These are phyloP conservation scores for Agriopis leucophaearia DNA, from an alignment of 2,888 invertebrate species.

Conservation along the genomic window DNA sequence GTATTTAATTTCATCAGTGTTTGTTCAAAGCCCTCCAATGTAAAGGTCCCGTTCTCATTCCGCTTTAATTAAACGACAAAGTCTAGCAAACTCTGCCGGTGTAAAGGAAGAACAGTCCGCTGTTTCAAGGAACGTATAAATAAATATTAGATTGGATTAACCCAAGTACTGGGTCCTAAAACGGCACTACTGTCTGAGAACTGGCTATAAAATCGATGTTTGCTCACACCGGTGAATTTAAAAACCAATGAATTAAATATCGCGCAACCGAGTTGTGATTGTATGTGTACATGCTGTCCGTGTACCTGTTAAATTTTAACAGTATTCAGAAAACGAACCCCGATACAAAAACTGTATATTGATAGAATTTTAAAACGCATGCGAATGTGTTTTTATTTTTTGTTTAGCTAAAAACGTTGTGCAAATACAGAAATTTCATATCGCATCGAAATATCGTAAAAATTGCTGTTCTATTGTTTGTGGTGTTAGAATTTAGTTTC, in stretches of 20 bases:
- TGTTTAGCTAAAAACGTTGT: slow-evolving; percentile 17
- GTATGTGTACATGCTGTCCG: slow-evolving; percentile 28
- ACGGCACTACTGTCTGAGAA: slow-evolving; percentile 49
- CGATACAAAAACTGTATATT: slow-evolving; percentile 36
- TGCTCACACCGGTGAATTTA: slow-evolving; percentile 45
- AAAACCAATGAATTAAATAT: slow-evolving; percentile 57
- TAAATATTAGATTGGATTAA: slow-evolving; percentile 59
- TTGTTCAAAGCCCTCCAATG: slow-evolving; percentile 23
- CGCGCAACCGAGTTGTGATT: slow-evolving; percentile 41
- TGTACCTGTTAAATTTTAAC: slow-evolving; percentile 30
- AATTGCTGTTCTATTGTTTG: not conserved
- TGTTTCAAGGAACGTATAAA: slow-evolving; percentile 45
- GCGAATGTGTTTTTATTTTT: slow-evolving; percentile 21
- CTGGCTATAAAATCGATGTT: slow-evolving; percentile 54
- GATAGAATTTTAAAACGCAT: slow-evolving; percentile 41
- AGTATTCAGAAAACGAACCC: slow-evolving; percentile 20
- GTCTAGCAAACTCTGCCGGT: slow-evolving; percentile 26
- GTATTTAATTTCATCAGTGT: slow-evolving; percentile 32
- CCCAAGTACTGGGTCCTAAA: slow-evolving; percentile 47
- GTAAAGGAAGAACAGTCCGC: slow-evolving; percentile 25
- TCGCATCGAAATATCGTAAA: not conserved
- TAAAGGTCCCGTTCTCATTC: slow-evolving; percentile 24
- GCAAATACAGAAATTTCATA: slow-evolving; percentile 6
- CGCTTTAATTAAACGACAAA: slow-evolving; percentile 35
- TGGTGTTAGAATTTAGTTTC: slow-evolving; percentile 3